Base-by-base conservation (phyloP, 2,797 vertebrate genomes). In the Catamblyrhynchus diadema region DNA sequence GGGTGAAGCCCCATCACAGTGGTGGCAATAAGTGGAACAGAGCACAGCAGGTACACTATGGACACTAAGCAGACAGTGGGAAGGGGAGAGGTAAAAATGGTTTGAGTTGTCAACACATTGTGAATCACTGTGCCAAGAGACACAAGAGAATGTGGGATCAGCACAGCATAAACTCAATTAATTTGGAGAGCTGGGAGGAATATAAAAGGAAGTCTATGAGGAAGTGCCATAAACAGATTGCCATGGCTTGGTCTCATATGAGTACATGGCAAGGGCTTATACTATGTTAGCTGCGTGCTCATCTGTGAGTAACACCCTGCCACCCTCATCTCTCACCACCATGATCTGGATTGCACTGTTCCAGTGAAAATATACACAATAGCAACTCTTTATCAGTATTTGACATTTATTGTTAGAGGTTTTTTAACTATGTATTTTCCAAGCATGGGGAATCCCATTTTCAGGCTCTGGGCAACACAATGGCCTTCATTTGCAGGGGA, bases 141-240 rank as follows among this genome's bases (percentile, higher is more conserved):
- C 21, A 32, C 0, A 2, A 54, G 13, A 1, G 1, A 48, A 37
- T 1, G 0, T 13, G 14, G 20, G 33, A 42, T 41, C 45, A 84
- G 37, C 23, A 25, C 22, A 48, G 25, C 22, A 15, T 13, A 18
- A 54, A 17, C 19, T 74, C 33, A 32, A 51, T 4, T 1, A 64
- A 47, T 78, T 32, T 51, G 37, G 48, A 73, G 50, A 73, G 35
- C 27, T 80, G 24, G 12, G 10, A 85, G 27, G 24, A 82, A 35
- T 33, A 32, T 3, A 5, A 65, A 83, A 80, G 27, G 9, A 14
- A 18, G 1, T 0, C 60, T 24, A 9, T 1, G 3, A 92, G 57
- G 33, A 67, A 64, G 17, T 33, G 37, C 33, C 65, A 41, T 37
- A 8, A 53, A 41, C 51, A 61, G 15, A 45, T 21, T 1, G 2